Conservation (phyloP, 2,797 vertebrate species). For the Morelia viridis region DNA sequence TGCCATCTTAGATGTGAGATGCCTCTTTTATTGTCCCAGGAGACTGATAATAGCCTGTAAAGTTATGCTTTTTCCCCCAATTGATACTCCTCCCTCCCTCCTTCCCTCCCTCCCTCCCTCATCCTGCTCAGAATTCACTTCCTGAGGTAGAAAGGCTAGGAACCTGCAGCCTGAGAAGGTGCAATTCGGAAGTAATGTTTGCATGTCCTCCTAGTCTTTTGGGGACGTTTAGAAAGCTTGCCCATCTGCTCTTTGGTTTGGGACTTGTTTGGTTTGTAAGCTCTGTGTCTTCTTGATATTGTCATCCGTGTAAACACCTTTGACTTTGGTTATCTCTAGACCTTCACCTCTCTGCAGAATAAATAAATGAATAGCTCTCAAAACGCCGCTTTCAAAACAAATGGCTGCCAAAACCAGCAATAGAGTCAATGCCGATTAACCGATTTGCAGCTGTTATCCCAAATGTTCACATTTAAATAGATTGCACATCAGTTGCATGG, state of each 20-base stretch:
- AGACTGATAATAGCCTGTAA: background rate
- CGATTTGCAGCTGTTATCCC: background rate
- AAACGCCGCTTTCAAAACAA: background rate
- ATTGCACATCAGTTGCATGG: background rate
- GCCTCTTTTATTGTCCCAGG: background rate
- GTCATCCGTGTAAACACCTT: background rate
- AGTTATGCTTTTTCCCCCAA: background rate
- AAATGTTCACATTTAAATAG: background rate
- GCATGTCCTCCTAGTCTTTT: background rate
- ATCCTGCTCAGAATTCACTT: background rate
- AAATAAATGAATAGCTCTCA: background rate
- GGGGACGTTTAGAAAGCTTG: background rate
- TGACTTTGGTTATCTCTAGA: background rate
- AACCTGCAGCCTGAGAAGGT: background rate
- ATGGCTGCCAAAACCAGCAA: background rate
- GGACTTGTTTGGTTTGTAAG: background rate
- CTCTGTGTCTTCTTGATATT: background rate
- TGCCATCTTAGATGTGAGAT: background rate
- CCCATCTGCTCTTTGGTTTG: background rate
- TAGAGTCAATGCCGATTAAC: background rate
- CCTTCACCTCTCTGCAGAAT: background rate
- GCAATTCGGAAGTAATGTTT: background rate
- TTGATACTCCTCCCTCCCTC: background rate
- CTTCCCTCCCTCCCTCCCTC: background rate
- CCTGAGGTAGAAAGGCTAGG: background rate